Conservation (phyloP, 2,797 vertebrate genomes). For the Myioborus melanocephalus region DNA sequence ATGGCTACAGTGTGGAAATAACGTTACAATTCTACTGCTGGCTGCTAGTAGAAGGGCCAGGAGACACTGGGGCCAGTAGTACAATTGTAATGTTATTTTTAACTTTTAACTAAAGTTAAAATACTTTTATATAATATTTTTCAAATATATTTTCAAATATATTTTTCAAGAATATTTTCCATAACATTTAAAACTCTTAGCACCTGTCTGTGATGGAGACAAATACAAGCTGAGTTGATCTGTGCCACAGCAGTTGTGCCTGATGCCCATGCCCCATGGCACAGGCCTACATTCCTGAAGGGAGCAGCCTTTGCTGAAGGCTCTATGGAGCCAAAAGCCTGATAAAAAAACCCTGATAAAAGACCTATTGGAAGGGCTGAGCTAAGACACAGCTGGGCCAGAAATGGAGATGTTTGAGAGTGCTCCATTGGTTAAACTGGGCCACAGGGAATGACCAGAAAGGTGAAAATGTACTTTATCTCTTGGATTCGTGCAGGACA, state of each 20-base stretch:
- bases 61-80: not conserved
- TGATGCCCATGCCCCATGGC: rapidly evolving
- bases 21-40: not conserved
- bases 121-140: not conserved
- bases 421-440: not conserved
- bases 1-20: not conserved
- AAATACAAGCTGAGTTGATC: not conserved
- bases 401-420: not conserved
- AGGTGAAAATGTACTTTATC: not conserved
- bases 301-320: not conserved
- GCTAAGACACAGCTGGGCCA: not conserved
- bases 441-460: not conserved
- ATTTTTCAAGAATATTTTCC: not conserved
- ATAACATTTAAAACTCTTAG: not conserved
- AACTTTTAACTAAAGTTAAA: not conserved
- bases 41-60: not conserved
- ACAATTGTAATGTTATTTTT: no score
- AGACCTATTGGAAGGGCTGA: not conserved
- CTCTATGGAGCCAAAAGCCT: not conserved
- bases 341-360: not conserved
- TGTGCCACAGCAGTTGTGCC: not conserved
- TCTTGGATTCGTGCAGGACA: not conserved
- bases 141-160: not conserved
- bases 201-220: not conserved
- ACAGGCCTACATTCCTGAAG: not conserved